Evolutionary conservation across 1,140 invertebrate species (phyloP).

Genomic region (Halesus radiatus): DNA sequence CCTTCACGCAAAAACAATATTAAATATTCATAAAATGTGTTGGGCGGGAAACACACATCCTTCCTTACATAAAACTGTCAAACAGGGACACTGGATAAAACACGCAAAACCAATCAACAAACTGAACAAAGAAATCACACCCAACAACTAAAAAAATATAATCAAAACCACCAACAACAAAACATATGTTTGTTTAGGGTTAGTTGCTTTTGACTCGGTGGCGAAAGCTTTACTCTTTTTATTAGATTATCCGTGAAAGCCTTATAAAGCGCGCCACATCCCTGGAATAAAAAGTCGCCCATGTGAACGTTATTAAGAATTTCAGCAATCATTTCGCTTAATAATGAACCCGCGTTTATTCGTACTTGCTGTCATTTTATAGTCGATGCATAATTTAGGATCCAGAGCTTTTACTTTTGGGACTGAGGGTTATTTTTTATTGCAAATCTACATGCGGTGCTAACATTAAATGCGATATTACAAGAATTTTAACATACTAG

Average conservation of each 20-base stretch:
- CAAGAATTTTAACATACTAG: no score
- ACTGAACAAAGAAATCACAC: neutral
- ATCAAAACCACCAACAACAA: no score
- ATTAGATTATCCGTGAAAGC: neutral
- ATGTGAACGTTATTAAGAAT: conserved; percentile 23
- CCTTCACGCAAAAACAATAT: conserved; percentile 34
- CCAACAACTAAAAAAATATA: neutral
- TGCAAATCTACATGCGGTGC: no score
- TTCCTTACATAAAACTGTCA: conserved; percentile 37
- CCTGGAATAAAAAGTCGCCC: conserved; percentile 14
- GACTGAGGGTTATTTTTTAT: no score
- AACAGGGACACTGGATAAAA: conserved; percentile 1
- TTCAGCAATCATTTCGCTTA: conserved; percentile 1
- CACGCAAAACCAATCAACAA: neutral
- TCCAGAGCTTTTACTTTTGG: no score
- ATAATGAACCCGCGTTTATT: neutral
- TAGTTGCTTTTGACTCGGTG: no score
- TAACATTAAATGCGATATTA: no score
- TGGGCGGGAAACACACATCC: conserved; percentile 33
- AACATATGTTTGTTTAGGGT: no score
- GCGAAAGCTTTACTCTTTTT: neutral
- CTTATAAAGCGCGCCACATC: conserved; percentile 22
- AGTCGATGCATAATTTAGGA: no score
- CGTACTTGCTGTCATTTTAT: no score
- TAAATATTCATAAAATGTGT: conserved; percentile 39